phyloP scores from a whole-genome alignment of 2,797 vertebrate species.

The Moxostoma hubbsi region DNA sequence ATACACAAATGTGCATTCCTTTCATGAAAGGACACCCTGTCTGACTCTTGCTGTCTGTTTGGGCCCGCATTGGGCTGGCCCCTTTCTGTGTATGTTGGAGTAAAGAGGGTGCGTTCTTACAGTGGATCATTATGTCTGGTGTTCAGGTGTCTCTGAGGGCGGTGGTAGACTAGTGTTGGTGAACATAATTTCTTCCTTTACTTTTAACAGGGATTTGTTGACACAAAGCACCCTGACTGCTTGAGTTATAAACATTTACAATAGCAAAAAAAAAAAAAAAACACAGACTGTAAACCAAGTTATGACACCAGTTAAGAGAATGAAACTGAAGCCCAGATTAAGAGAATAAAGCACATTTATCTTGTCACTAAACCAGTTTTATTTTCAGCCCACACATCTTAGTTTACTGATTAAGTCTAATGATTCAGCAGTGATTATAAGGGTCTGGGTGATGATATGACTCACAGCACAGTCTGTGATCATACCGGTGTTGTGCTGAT shows the following conservation, averaged over 20 bases:
- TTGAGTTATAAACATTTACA: conserved; percentile 14
- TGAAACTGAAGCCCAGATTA: conserved; percentile 14
- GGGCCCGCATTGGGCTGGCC: too few species aligned
- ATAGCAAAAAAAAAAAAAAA: background rate
- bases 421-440: conserved; percentile 10
- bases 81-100: conserved; percentile 5
- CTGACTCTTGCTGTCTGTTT: too few species aligned
- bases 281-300: too few species aligned
- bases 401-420: conserved; percentile 27
- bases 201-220: conserved; percentile 8
- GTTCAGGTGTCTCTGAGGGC: conserved; percentile 86
- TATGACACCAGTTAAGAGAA: background rate
- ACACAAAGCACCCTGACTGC: background rate
- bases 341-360: conserved; percentile 16
- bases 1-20: too few species aligned
- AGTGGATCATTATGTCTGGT: conserved; percentile 79
- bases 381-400: conserved; percentile 13
- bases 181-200: background rate
- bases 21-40: too few species aligned
- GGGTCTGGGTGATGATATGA: conserved; percentile 13
- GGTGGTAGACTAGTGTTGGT: conserved; percentile 63
- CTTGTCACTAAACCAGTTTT: conserved; percentile 11
- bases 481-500: too few species aligned
- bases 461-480: conserved; percentile 8
- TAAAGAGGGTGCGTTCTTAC: too few species aligned